Percentiles rank a stretch among this genome's conserved stretches.
Conservation (phyloP, 1,140 invertebrate species). For the Euwallacea fornicatus region DNA sequence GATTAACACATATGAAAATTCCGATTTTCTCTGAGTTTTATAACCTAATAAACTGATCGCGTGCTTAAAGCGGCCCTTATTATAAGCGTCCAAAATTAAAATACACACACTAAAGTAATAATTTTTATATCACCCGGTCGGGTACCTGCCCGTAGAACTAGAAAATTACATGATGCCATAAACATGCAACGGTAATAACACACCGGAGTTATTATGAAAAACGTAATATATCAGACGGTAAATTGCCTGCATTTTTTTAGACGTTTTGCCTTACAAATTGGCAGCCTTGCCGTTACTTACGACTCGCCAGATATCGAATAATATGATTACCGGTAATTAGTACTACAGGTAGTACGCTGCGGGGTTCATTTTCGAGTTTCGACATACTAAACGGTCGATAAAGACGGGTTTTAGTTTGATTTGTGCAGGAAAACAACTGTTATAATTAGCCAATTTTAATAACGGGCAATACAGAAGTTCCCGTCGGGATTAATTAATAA, state of each 20-base stretch:
- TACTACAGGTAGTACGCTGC: no score
- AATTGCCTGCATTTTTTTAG: slow-evolving; percentile 15
- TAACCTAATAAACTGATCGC: no score
- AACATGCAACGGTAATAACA: slow-evolving; percentile 32
- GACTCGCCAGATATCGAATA: slow-evolving; percentile 12
- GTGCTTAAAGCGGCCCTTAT: no score
- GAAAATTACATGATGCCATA: slow-evolving; percentile 29
- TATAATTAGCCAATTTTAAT: no score
- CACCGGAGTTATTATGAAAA: slow-evolving; percentile 26
- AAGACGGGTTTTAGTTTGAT: no score
- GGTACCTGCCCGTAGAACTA: slow-evolving; percentile 26
- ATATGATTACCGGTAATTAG: slow-evolving; percentile 14
- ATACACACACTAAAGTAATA: slow-evolving; percentile 9
- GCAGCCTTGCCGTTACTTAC: slow-evolving; percentile 13
- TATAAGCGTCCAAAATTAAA: neutral
- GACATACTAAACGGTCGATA: no score
- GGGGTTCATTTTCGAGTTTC: no score
- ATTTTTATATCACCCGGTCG: slow-evolving; percentile 23
- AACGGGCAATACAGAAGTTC: no score
- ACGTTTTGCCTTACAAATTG: slow-evolving; percentile 22
- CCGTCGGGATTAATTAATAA: no score
- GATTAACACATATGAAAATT: no score
- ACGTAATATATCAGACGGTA: slow-evolving; percentile 21
- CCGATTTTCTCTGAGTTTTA: no score
- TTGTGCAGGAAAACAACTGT: no score